A percentile compares a stretch with the other conserved stretches of the same genome.
phyloP scores from a whole-genome alignment of 2,797 vertebrate genomes.

The Sebastolobus alascanus region DNA sequence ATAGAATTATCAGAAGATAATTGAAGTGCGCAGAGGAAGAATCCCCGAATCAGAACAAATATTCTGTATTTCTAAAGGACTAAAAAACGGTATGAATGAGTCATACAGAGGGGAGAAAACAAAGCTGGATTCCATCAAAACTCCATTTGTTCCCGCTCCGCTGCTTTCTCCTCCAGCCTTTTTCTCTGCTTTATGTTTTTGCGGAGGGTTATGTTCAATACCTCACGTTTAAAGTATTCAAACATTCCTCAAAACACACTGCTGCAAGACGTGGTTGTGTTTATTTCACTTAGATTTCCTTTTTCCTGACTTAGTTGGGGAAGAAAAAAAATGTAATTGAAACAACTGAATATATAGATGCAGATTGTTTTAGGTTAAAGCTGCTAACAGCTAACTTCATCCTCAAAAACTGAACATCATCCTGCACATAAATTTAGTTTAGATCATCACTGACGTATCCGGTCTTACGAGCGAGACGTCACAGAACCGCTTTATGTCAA shows the following conservation, averaged over 20 bases:
- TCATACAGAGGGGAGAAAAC: slow-evolving; percentile 23
- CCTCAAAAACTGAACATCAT: not conserved
- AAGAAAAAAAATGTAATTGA: not conserved
- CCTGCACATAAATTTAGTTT: not conserved
- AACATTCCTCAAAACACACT: slow-evolving; percentile 8
- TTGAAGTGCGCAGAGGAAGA: slow-evolving; percentile 50
- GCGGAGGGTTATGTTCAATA: not conserved
- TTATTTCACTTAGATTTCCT: not conserved
- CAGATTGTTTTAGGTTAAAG: not conserved
- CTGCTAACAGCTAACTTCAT: not conserved
- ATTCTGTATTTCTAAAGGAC: slow-evolving; percentile 31
- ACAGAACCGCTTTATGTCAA: not conserved
- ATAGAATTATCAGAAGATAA: slow-evolving; percentile 59
- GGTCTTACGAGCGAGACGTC: not conserved
- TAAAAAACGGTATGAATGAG: slow-evolving; percentile 17
- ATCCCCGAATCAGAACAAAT: slow-evolving; percentile 29
- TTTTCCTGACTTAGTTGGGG: not conserved
- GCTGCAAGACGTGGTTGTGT: not conserved
- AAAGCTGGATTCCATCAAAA: slow-evolving; percentile 20
- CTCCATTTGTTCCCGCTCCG: slow-evolving; percentile 5
- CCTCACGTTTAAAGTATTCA: slow-evolving; percentile 21
- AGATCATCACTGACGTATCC: not conserved
- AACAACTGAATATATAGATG: not conserved
- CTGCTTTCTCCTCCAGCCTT: not conserved
- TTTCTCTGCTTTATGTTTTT: slow-evolving; percentile 1